Conservation (phyloP, 1,140 invertebrate genomes). For the Oreohelix idahoensis region DNA sequence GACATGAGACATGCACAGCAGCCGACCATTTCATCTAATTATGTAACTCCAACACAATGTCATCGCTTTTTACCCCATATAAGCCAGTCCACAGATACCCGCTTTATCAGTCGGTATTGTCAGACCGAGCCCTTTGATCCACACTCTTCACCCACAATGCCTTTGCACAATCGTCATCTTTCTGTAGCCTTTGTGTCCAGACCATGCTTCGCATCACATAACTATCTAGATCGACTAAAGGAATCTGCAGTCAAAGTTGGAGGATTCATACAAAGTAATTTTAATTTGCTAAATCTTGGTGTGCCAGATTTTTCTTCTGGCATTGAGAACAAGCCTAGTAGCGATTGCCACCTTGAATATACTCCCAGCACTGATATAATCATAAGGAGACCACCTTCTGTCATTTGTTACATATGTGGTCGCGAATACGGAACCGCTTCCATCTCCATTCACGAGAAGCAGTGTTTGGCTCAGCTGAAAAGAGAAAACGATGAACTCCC, state of each 20-base stretch:
- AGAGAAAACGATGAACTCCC: constrained; percentile 80
- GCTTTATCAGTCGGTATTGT: background rate
- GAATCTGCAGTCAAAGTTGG: background rate
- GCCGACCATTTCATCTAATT: too few relatives aligned
- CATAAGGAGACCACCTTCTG: background rate
- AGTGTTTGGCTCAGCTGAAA: constrained; percentile 83
- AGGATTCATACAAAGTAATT: background rate
- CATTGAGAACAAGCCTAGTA: background rate
- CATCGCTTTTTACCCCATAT: background rate
- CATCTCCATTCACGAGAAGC: constrained; percentile 83
- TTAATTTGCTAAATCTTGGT: background rate
- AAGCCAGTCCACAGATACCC: background rate
- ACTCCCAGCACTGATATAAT: background rate
- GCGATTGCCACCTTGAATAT: background rate
- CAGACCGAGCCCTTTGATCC: background rate
- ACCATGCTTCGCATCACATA: background rate
- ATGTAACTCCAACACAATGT: too few relatives aligned
- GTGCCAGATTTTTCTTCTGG: background rate
- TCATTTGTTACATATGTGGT: constrained; percentile 69
- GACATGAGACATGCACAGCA: too few relatives aligned
- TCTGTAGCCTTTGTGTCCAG: background rate
- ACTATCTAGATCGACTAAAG: background rate
- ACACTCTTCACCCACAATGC: background rate
- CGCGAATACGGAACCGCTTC: constrained; percentile 81
- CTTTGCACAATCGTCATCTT: background rate